Conservation (phyloP, 2,797 vertebrate genomes). For the Oryzias sinensis region DNA sequence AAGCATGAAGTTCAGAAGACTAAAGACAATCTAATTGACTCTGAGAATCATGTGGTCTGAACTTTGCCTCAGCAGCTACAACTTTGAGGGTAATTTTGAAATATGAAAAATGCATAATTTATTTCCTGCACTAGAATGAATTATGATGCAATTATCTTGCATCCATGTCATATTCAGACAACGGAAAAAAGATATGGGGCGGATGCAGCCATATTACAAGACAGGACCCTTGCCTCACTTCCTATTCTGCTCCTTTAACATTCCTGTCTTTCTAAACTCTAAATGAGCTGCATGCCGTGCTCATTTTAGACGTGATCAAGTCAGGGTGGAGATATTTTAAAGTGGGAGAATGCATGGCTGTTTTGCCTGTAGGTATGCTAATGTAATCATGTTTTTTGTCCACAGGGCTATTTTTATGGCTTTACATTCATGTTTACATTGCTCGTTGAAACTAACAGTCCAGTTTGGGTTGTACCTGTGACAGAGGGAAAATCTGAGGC, state of each 20-base stretch:
- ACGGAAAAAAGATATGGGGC: background rate
- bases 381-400: conserved; percentile 33
- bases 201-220: conserved; percentile 21
- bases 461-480: conserved; percentile 33
- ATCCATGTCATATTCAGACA: no score
- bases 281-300: conserved; percentile 15
- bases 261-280: conserved; percentile 30
- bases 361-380: conserved; percentile 33
- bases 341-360: conserved; percentile 10
- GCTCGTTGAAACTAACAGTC: conserved; percentile 13
- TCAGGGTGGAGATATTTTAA: conserved; percentile 14
- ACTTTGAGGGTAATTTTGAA: no score
- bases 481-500: conserved; percentile 12
- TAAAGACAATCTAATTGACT: no score
- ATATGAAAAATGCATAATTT: no score
- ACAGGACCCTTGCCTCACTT: conserved; percentile 37
- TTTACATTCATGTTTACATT: conserved; percentile 66
- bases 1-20: no score
- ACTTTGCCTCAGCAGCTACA: no score
- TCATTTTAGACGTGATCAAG: background rate
- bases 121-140: no score
- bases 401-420: conserved; percentile 26
- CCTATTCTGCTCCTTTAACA: conserved; percentile 25
- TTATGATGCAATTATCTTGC: no score
- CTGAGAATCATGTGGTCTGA: no score